Conservation (phyloP, 2,113 vertebrate genomes). For the Psammodynastes pulverulentus region DNA sequence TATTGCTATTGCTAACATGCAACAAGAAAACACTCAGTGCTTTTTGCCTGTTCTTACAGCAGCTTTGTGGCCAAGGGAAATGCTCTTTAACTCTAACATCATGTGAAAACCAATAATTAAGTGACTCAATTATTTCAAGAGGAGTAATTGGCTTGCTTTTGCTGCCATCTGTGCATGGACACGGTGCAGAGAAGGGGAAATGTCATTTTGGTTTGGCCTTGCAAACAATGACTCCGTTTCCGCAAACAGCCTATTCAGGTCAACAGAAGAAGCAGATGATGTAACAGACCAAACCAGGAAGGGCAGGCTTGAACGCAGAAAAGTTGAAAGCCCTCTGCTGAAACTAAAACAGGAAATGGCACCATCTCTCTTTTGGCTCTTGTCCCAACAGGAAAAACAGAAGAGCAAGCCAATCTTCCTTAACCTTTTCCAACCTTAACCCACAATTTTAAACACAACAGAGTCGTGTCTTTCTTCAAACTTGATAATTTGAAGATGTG, state of each 20-base stretch:
- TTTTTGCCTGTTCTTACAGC: conserved; percentile 28
- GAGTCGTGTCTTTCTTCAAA: neutral
- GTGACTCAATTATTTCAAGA: conserved; percentile 29
- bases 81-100: conserved; percentile 30
- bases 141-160: conserved; percentile 11
- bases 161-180: conserved; percentile 9
- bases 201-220: conserved; percentile 42
- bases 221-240: conserved; percentile 55
- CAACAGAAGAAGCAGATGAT: conserved; percentile 45
- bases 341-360: neutral
- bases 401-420: neutral
- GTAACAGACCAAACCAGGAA: conserved; percentile 54
- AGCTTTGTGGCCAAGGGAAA: conserved; percentile 21
- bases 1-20: too few relatives aligned
- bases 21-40: neutral
- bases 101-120: conserved; percentile 43
- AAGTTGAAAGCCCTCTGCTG: neutral
- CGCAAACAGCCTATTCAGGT: conserved; percentile 52
- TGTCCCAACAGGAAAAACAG: neutral
- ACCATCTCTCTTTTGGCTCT: neutral
- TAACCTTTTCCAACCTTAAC: neutral
- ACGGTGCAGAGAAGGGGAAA: conserved; percentile 29
- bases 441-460: neutral
- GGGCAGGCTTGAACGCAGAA: conserved; percentile 32
- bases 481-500: neutral